Percentiles rank a stretch among this genome's conserved stretches.
Conservation (phyloP, 2,113 vertebrate genomes). For the Anolis sagrei region DNA sequence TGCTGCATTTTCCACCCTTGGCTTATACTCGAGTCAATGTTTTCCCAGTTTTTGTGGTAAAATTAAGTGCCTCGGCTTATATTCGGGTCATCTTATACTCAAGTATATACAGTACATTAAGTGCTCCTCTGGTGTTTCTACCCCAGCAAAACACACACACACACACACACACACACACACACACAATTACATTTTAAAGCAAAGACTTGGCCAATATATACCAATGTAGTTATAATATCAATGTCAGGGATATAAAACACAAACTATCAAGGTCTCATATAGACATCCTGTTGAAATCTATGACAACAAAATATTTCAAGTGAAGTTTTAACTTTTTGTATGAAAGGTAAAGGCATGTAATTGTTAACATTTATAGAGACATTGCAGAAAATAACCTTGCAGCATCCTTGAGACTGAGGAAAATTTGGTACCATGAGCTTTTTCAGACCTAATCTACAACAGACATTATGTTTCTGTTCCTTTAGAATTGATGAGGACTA, state of each 20-base stretch:
- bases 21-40: too few relatives aligned
- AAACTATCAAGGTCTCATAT: neutral
- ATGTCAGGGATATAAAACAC: neutral
- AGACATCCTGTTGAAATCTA: neutral
- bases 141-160: neutral
- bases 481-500: neutral
- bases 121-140: neutral
- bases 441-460: too few relatives aligned
- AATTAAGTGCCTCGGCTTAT: too few relatives aligned
- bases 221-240: neutral
- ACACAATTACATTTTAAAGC: neutral
- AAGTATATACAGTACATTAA: neutral
- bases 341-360: slow-evolving; percentile 55
- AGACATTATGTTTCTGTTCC: fast-evolving
- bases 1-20: too few relatives aligned
- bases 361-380: too few relatives aligned
- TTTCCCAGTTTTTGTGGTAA: too few relatives aligned
- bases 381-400: too few relatives aligned
- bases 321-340: slow-evolving; percentile 54
- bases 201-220: neutral
- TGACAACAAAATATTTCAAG: neutral
- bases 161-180: too few relatives aligned
- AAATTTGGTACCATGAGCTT: too few relatives aligned
- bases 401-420: too few relatives aligned
- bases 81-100: too few relatives aligned